Evolutionary conservation across 2,113 vertebrate genomes (phyloP).

Genomic region (Amblyornis subalaris): DNA sequence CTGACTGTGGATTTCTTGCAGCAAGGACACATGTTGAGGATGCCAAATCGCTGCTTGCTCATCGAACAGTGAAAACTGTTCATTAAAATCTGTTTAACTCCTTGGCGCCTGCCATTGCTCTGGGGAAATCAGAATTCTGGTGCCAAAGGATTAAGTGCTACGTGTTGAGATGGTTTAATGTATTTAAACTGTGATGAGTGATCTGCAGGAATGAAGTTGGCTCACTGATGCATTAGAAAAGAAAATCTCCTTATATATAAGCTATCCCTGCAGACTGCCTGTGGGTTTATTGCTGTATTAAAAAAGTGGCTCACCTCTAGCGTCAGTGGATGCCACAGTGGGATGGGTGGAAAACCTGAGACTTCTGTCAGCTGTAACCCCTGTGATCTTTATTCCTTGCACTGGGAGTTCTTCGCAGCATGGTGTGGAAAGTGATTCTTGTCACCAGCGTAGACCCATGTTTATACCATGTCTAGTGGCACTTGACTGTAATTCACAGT

Average conservation of each 20-base stretch:
- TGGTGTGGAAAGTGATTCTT: background rate
- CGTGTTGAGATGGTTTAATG: background rate
- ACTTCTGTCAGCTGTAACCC: background rate
- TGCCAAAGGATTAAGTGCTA: background rate
- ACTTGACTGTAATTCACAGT: background rate
- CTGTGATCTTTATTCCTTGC: background rate
- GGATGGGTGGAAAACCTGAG: background rate
- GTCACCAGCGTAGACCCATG: background rate
- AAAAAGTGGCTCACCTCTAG: background rate
- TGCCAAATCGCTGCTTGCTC: background rate
- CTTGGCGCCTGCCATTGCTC: background rate
- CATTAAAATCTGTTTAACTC: background rate
- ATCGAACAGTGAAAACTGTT: background rate
- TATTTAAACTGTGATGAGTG: background rate
- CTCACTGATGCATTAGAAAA: background rate
- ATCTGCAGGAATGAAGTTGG: background rate
- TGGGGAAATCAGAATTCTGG: background rate
- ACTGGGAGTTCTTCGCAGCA: accelerated
- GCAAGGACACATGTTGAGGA: accelerated
- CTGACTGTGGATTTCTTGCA: background rate
- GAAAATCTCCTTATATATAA: background rate
- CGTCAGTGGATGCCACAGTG: background rate
- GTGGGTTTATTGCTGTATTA: background rate
- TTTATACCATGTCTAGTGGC: background rate
- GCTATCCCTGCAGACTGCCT: background rate